Percentiles rank a stretch among this genome's conserved stretches.
Evolutionary conservation across 2,888 invertebrate species (phyloP).

Genomic region (Xanthia icteritia): DNA sequence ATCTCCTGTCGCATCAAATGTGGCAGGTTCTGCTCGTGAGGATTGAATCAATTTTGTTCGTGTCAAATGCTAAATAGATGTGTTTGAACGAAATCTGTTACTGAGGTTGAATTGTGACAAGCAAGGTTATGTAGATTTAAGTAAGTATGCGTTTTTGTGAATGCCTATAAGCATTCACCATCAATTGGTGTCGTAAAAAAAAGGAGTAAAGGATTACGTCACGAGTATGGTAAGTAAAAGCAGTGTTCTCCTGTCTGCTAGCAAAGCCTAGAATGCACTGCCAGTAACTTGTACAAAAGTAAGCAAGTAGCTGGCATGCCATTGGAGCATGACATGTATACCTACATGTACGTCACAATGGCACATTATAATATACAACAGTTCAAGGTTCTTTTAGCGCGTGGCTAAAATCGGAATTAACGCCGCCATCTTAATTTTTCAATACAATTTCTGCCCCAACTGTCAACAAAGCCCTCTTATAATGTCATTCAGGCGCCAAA

Average conservation of each 20-base stretch:
- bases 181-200: not conserved
- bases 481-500: not conserved
- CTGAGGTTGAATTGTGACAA: conserved; percentile 9
- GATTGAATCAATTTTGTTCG: conserved; percentile 56
- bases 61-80: conserved; percentile 61
- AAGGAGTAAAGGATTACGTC: not conserved
- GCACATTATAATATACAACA: not conserved
- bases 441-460: not conserved
- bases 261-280: not conserved
- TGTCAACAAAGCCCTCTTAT: not conserved
- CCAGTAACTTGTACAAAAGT: not conserved
- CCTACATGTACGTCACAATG: not conserved
- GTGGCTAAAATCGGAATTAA: not conserved
- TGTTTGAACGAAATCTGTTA: conserved; percentile 33
- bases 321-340: not conserved
- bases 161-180: not conserved
- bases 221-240: not conserved
- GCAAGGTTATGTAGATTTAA: not conserved
- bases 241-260: not conserved
- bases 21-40: conserved; percentile 8
- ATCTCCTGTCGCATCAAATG: conserved; percentile 45
- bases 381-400: not conserved
- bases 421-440: not conserved
- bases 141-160: not conserved
- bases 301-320: not conserved